These are phyloP conservation scores for Clinocottus analis DNA, from an alignment of 2,113 vertebrate species.

Conservation along the genomic window DNA sequence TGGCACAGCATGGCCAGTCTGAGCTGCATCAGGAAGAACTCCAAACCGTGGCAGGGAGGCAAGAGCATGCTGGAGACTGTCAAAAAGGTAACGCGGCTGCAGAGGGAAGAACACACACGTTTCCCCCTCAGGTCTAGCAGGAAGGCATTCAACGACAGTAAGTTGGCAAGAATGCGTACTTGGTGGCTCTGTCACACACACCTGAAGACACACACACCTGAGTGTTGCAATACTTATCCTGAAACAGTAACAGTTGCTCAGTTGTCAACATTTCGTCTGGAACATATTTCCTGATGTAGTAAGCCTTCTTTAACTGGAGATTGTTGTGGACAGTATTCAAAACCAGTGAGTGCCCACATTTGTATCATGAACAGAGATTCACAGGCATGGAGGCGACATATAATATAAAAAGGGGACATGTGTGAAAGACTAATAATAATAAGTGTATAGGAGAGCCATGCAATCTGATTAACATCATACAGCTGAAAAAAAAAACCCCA, in stretches of 20 bases:
- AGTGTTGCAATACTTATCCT: neutral
- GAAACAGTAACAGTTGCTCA: neutral
- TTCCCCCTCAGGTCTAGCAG: neutral
- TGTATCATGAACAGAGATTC: neutral
- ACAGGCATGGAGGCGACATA: no score
- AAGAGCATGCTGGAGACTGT: conserved; percentile 97
- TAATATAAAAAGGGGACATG: no score
- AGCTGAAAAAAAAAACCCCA: neutral
- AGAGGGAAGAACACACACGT: neutral
- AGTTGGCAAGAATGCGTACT: neutral
- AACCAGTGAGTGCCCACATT: neutral
- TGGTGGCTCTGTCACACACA: neutral
- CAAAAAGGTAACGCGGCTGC: conserved; percentile 90
- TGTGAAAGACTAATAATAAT: no score
- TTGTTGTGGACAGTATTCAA: neutral
- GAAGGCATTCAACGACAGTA: neutral
- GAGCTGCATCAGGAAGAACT: conserved; percentile 97
- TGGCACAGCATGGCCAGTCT: conserved; percentile 99
- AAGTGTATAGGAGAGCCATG: neutral
- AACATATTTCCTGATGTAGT: neutral
- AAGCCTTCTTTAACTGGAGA: neutral
- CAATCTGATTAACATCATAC: neutral
- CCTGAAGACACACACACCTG: neutral
- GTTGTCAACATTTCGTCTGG: neutral
- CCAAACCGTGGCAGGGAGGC: conserved; percentile 98